phyloP scores from a whole-genome alignment of 2,113 vertebrate genomes.

The Vulpes ferrilata region DNA sequence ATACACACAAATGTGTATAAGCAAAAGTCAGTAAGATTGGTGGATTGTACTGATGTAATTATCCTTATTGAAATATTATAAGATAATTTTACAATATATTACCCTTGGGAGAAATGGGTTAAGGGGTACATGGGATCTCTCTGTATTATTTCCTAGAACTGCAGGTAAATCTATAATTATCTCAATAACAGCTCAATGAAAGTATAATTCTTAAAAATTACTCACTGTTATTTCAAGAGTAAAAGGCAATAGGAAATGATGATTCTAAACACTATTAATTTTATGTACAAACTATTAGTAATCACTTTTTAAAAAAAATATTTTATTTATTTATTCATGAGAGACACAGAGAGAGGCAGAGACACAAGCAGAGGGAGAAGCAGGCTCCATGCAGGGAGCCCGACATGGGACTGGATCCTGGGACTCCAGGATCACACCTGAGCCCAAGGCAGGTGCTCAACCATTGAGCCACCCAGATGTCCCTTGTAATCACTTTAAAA shows the following conservation, averaged over 20 bases:
- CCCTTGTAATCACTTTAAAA: not conserved
- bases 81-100: not conserved
- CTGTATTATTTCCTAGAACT: not conserved
- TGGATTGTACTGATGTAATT: not conserved
- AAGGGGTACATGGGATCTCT: not conserved
- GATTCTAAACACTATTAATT: not conserved
- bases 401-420: too few relatives aligned
- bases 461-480: too few relatives aligned
- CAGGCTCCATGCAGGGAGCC: too few relatives aligned
- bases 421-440: too few relatives aligned
- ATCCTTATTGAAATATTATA: not conserved
- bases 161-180: not conserved
- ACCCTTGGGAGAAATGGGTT: not conserved
- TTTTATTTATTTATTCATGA: too few relatives aligned
- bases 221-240: not conserved
- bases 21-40: not conserved
- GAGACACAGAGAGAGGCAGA: too few relatives aligned
- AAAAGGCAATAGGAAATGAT: not conserved
- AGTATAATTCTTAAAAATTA: not conserved
- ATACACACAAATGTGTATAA: not conserved
- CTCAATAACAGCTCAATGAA: not conserved
- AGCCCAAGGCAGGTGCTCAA: too few relatives aligned
- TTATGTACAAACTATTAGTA: not conserved
- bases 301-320: not conserved
- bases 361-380: too few relatives aligned